phyloP scores from a whole-genome alignment of 2,888 invertebrate species.

The Ormia ochracea region DNA sequence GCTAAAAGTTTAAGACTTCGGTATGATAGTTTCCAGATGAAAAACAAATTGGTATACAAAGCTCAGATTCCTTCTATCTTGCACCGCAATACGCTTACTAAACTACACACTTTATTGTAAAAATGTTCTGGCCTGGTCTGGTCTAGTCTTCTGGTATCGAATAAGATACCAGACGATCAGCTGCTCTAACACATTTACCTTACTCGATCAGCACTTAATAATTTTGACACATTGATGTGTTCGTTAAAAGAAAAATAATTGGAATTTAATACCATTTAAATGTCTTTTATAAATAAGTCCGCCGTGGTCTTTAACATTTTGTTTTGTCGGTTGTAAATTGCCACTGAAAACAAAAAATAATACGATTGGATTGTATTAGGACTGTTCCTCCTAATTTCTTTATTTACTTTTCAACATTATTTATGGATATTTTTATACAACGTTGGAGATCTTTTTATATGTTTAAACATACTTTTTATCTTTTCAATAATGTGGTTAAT shows the following conservation, averaged over 20 bases:
- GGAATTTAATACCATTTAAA: background rate
- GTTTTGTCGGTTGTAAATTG: background rate
- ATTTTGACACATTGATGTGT: background rate
- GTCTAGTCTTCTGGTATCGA: background rate
- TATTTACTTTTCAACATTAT: constrained; percentile 12
- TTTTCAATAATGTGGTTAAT: constrained; percentile 20
- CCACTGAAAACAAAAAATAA: background rate
- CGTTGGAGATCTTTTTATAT: constrained; percentile 36
- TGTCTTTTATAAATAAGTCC: background rate
- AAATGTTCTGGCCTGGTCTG: no score
- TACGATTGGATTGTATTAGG: background rate
- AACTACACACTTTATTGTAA: no score
- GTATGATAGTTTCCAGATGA: no score
- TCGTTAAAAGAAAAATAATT: background rate
- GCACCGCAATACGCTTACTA: no score
- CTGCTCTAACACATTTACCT: background rate
- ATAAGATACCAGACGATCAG: background rate
- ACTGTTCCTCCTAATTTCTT: constrained; percentile 28
- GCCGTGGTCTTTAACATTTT: no score
- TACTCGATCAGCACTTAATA: background rate
- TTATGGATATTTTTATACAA: constrained; percentile 23
- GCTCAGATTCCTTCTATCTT: no score
- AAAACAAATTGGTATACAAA: no score
- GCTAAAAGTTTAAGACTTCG: no score
- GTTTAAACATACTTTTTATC: background rate